These are phyloP conservation scores for Gibbula magus DNA, from an alignment of 2,888 invertebrate species.

Conservation along the genomic window DNA sequence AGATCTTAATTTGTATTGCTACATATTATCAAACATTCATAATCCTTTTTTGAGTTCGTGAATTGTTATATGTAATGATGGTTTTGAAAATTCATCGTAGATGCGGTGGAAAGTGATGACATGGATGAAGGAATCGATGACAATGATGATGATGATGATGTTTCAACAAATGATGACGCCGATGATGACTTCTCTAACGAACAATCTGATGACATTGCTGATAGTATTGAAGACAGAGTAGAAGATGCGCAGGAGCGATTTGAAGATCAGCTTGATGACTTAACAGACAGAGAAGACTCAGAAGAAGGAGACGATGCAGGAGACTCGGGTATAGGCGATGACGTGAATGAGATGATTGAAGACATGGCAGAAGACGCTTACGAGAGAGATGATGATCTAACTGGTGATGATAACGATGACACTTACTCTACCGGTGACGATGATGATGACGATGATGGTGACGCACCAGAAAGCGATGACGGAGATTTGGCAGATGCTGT, in stretches of 20 bases:
- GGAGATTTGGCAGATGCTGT: background rate
- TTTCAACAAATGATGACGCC: conserved; percentile 10
- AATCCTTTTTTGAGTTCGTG: background rate
- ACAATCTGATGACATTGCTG: background rate
- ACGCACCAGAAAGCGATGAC: background rate
- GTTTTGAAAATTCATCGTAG: background rate
- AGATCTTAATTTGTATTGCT: no score
- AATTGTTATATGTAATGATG: background rate
- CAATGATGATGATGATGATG: background rate
- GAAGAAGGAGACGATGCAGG: background rate
- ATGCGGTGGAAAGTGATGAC: background rate
- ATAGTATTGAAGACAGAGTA: background rate
- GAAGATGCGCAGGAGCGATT: no score
- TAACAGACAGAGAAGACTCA: background rate
- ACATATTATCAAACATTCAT: no score
- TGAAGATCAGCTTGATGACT: no score
- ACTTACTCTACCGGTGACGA: background rate
- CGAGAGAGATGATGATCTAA: background rate
- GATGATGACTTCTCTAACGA: conserved; percentile 1
- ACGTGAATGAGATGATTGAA: background rate
- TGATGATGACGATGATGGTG: conserved; percentile 4
- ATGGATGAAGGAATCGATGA: background rate
- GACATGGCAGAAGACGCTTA: background rate
- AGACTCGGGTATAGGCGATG: background rate
- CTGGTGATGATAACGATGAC: background rate